A percentile compares a stretch with the other conserved stretches of the same genome.
These are phyloP conservation scores for Gallinago paraguaiae DNA, from an alignment of 2,113 vertebrate genomes.

Conservation along the genomic window DNA sequence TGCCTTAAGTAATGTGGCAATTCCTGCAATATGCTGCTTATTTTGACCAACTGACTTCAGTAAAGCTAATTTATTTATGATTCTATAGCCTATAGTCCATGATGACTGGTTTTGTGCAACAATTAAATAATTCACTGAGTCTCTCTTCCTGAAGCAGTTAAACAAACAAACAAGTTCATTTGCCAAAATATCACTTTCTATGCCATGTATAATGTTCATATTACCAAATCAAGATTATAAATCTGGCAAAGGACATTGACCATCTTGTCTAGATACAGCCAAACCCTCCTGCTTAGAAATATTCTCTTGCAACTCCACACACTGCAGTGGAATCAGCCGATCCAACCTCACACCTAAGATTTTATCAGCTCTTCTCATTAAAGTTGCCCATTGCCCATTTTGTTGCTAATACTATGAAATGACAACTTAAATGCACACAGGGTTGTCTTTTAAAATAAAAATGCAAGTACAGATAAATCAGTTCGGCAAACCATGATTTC, in stretches of 20 bases:
- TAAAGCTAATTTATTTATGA: neutral
- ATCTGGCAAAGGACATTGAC: neutral
- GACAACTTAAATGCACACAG: neutral
- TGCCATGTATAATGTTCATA: neutral
- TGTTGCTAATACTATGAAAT: neutral
- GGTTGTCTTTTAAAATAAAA: neutral
- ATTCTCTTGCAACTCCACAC: neutral
- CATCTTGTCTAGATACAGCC: neutral
- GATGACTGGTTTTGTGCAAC: slow-evolving; percentile 28
- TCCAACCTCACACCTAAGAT: neutral
- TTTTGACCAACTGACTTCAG: slow-evolving; percentile 17
- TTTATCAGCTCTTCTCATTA: neutral
- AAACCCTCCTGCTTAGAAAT: slow-evolving; percentile 5
- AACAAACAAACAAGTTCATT: neutral
- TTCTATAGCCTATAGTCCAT: neutral
- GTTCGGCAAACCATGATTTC: neutral
- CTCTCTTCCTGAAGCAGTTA: neutral
- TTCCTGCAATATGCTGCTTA: slow-evolving; percentile 31
- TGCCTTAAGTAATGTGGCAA: neutral
- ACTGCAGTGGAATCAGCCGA: neutral
- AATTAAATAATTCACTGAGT: slow-evolving; percentile 18
- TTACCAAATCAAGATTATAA: neutral
- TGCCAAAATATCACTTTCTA: neutral
- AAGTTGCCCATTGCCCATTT: neutral
- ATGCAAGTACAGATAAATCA: neutral